Evolutionary conservation across 2,797 vertebrate genomes (phyloP), one percentile per base, ranked within the genome.

Genomic region (Xenops minutus): DNA sequence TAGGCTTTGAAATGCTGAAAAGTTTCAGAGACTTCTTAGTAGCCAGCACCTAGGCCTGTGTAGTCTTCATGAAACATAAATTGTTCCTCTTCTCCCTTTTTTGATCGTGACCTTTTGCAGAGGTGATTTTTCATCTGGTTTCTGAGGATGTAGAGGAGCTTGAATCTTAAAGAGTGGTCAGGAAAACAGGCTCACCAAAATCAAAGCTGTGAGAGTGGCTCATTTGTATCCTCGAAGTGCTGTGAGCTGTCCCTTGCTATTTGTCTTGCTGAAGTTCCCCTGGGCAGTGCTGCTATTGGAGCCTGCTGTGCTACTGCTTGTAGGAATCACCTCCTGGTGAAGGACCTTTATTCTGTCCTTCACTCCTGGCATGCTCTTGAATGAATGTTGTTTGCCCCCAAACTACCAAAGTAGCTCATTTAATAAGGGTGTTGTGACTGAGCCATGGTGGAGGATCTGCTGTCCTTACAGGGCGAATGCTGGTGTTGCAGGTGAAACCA

Each of bases 391-490:
- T n/a, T 64, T 88, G 43, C 6, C 20, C 37, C 37, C 52, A 49
- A 13, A 56, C 18, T 44, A 1, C 7, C 36, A 43, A 54, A 54
- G 37, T 0, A 37, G 24, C 76, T 86, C 24, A 1, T 73, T 86
- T 37, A 46, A 39, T 34, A 51, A 43, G 66, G 62, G 10, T 23
- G 19, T 8, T 36, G 46, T 48, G 49, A 5, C 49, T 43, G 64
- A 86, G 34, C 26, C 0, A 0, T 32, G 32, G 4, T 37, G 59
- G 34, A 85, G 62, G 34, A 23, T 52, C 23, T 37, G 75, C 68
- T 14, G 3, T 55, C 49, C 39, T 6, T 30, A 3, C 19, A 8
- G 3, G 9, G 59, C 6, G 2, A 77, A 29, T 1, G 5, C 23
- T 29, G 32, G 7, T 22, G 5, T 10, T 88, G n/a, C n/a, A 26